These are phyloP conservation scores for Eulemur rufifrons DNA, from an alignment of 2,113 vertebrate genomes.

Conservation along the genomic window DNA sequence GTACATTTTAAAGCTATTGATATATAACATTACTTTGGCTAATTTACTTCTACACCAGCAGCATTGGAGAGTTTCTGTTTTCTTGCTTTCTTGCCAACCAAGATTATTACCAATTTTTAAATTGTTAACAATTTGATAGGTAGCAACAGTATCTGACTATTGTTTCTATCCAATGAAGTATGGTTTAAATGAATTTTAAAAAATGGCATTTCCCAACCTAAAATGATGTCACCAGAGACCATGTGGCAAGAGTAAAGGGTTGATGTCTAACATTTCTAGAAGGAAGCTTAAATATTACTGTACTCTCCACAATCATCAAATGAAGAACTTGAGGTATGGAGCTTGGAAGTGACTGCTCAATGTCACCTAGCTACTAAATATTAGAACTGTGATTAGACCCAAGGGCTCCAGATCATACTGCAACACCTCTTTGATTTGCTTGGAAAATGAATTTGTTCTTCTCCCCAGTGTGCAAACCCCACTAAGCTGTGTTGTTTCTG, in stretches of 20 bases:
- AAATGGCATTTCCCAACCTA: background rate
- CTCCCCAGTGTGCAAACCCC: background rate
- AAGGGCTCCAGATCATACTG: background rate
- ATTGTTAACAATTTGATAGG: background rate
- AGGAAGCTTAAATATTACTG: background rate
- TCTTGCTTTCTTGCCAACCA: background rate
- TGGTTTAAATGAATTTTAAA: background rate
- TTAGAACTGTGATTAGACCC: background rate
- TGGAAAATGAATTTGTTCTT: background rate
- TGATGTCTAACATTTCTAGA: background rate
- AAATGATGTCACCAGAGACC: background rate
- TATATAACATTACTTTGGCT: background rate
- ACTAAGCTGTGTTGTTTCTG: constrained; percentile 5
- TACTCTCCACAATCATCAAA: background rate
- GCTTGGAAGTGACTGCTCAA: background rate
- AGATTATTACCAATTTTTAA: background rate
- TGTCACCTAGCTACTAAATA: background rate
- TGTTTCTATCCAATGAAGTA: background rate
- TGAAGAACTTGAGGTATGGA: background rate
- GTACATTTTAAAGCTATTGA: background rate
- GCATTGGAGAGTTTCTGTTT: background rate
- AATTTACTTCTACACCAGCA: background rate
- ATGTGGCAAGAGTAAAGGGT: background rate
- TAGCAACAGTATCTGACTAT: background rate
- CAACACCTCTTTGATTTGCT: background rate